These are phyloP conservation scores for Clarias batrachus DNA, from an alignment of 2,113 vertebrate species.

Conservation along the genomic window DNA sequence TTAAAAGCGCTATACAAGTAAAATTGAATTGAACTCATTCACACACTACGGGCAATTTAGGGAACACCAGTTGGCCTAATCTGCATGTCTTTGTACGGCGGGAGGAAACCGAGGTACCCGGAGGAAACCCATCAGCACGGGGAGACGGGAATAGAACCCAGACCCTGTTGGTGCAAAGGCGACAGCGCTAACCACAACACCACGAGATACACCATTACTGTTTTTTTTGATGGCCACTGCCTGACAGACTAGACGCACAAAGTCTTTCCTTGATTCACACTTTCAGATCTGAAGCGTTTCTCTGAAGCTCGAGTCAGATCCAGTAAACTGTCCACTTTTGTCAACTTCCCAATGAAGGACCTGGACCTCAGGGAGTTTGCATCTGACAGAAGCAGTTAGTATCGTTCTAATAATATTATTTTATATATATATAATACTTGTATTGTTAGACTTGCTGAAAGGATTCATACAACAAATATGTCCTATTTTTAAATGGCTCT, in stretches of 20 bases:
- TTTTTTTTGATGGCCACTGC: background rate
- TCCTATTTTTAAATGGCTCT: background rate
- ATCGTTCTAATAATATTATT: background rate
- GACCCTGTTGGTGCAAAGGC: too few relatives aligned
- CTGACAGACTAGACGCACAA: background rate
- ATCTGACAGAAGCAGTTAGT: slow-evolving; percentile 91
- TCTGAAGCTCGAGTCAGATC: slow-evolving; percentile 91
- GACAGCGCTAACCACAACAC: too few relatives aligned
- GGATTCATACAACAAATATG: background rate
- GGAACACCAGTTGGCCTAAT: too few relatives aligned
- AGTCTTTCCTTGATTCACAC: slow-evolving; percentile 24
- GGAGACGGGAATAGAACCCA: too few relatives aligned
- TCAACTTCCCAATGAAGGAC: slow-evolving; percentile 94
- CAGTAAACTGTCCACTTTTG: slow-evolving; percentile 95
- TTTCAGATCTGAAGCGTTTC: slow-evolving; percentile 93
- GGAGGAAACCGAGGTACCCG: too few relatives aligned
- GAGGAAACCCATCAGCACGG: too few relatives aligned
- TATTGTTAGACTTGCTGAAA: background rate
- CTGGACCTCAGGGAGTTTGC: slow-evolving; percentile 94
- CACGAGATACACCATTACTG: too few relatives aligned
- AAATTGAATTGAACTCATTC: too few relatives aligned
- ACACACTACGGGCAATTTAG: too few relatives aligned
- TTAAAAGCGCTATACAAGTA: too few relatives aligned
- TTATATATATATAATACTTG: too few relatives aligned
- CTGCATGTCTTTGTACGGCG: too few relatives aligned